These are phyloP conservation scores for Drosophila anomelani DNA, from an alignment of 2,888 invertebrate species.

Conservation along the genomic window DNA sequence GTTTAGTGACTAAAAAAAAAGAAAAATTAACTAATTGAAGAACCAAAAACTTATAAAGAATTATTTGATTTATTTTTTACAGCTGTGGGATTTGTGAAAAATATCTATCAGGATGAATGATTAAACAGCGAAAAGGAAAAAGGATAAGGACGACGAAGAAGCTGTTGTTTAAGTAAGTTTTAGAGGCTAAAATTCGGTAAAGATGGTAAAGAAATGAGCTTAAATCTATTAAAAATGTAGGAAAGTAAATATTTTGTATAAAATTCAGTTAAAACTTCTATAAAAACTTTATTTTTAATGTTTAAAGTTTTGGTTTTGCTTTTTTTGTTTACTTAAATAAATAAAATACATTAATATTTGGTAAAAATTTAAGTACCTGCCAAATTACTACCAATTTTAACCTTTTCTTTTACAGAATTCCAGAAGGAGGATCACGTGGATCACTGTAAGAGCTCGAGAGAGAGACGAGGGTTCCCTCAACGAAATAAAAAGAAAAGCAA, in stretches of 20 bases:
- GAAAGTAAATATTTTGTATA: too few species aligned
- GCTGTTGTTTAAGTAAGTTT: constrained; percentile 17
- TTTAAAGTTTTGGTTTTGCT: too few species aligned
- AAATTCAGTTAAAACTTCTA: too few species aligned
- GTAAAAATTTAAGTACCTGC: too few species aligned
- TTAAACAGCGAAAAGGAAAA: neutral
- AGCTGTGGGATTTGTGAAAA: constrained; percentile 18
- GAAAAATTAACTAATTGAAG: neutral
- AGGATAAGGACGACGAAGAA: constrained; percentile 11
- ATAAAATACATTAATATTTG: too few species aligned
- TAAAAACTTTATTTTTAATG: too few species aligned
- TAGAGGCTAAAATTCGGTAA: accelerated
- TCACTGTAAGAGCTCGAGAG: neutral
- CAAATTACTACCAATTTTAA: neutral
- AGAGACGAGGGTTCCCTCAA: constrained; percentile 16
- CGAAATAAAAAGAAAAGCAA: constrained; percentile 56
- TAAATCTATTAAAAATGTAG: too few species aligned
- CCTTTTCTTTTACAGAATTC: neutral
- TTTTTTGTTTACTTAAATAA: too few species aligned
- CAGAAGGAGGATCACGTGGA: constrained; percentile 51
- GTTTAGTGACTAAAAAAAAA: constrained; percentile 5
- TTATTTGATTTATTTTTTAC: constrained; percentile 1
- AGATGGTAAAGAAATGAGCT: neutral
- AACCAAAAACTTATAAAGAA: neutral
- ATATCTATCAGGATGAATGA: constrained; percentile 21